phyloP scores from a whole-genome alignment of 2,888 invertebrate species.

The Entomobrya multifasciata region DNA sequence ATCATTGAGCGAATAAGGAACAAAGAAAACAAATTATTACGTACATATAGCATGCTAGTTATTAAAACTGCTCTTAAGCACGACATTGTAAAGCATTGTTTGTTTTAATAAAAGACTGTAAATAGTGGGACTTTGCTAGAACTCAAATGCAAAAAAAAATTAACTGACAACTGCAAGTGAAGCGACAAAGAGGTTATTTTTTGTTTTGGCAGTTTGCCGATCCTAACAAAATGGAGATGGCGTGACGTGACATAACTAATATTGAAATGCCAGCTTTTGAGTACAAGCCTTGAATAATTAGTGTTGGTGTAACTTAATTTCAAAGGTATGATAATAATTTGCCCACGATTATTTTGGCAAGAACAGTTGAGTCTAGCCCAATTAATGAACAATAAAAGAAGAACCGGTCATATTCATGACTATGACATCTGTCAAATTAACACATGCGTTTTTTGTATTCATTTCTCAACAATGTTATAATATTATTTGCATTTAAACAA shows the following conservation, averaged over 20 bases:
- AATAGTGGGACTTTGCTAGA: background rate
- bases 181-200: slow-evolving; percentile 4
- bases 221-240: background rate
- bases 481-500: too few relatives aligned
- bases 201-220: slow-evolving; percentile 45
- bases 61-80: slow-evolving; percentile 37
- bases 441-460: slow-evolving; percentile 33
- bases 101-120: too few relatives aligned
- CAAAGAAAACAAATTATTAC: slow-evolving; percentile 38
- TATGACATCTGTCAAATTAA: slow-evolving; percentile 16
- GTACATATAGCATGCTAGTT: background rate
- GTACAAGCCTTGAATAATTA: background rate
- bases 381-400: too few relatives aligned
- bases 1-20: slow-evolving; percentile 32
- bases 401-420: too few relatives aligned
- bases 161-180: too few relatives aligned
- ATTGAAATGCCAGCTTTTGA: background rate
- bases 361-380: too few relatives aligned
- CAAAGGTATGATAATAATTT: background rate
- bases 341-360: too few relatives aligned
- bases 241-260: slow-evolving; percentile 52
- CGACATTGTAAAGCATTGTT: too few relatives aligned
- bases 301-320: background rate
- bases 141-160: too few relatives aligned
- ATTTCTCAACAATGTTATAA: too few relatives aligned